Base-by-base conservation (phyloP, 2,113 vertebrate species). In the Thomomys bottae region DNA sequence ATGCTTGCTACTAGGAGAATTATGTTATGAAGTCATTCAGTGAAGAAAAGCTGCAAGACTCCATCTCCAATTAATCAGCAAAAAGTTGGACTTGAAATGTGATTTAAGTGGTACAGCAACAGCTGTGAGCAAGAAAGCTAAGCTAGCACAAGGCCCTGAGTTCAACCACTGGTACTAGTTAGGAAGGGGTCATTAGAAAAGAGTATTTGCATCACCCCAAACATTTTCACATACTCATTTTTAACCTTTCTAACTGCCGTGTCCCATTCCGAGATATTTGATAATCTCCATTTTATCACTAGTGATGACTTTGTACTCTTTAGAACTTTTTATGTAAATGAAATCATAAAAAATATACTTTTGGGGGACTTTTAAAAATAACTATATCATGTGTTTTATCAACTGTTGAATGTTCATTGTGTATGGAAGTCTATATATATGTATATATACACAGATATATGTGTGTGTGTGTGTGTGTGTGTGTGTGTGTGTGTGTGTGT, bases 311-410 rank as follows among this genome's bases (percentile, higher is more conserved):
- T 66, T 61, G 0, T 6, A 8, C 14, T 87, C 34, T 61, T 38
- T 57, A 77, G 57, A 71, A 80, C 45, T 82, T 84, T 88, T 77
- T 30, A 7, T 77, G 59, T 26, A 87, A 93, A 63, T 42, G 36
- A 32, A 84, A 66, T 85, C 36, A 67, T 36, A 66, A 15, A 71
- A 11, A 77, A 82, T 26, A 6, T 63, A 66, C 7, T 77, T 10
- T 71, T 9, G 15, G 32, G 6, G 20, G 15, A 32, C 71, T 8
- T 73, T 38, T 64, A 9, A 73, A 45, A 3, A 85, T 21, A 88
- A 81, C 85, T 59, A 82, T 90, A 92, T 85, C 32, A 45, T 84
- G 67, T 6, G 59, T 57, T 54, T 21, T 1, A 9, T 23, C 2
- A 54, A 8, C 81, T 87, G 8, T 84, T 28, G 71, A 30, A 9